A percentile compares a stretch with the other conserved stretches of the same genome.
Evolutionary conservation across 35 echinoderm and acorn worm species (phyloP).

Genomic region (Apostichopus parvimensis): DNA sequence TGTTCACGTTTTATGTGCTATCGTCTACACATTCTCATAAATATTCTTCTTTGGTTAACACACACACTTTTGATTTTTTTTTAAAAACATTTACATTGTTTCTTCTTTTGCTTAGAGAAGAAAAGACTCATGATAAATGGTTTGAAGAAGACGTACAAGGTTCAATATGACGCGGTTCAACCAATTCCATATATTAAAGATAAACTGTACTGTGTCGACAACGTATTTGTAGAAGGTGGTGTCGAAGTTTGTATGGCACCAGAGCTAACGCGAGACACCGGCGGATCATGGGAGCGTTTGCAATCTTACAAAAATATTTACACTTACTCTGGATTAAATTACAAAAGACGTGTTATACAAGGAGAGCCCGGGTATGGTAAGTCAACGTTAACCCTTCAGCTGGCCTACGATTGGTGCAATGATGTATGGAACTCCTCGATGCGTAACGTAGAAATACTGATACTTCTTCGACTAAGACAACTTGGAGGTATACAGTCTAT

Average conservation of each 20-base stretch:
- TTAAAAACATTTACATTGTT: no score
- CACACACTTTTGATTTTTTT: no score
- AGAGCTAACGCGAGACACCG: neutral
- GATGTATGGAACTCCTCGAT: neutral
- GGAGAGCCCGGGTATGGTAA: conserved; percentile 32
- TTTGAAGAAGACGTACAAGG: no score
- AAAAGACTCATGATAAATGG: no score
- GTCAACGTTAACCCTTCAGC: conserved; percentile 10
- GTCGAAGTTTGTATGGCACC: neutral
- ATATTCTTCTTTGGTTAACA: no score
- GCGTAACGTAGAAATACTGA: neutral
- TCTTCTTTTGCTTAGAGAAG: no score
- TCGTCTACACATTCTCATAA: no score
- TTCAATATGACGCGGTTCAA: no score
- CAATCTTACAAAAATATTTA: conserved; percentile 3
- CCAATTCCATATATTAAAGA: conserved; percentile 7
- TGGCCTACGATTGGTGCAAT: conserved; percentile 20
- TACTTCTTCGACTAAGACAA: neutral
- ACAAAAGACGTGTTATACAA: neutral
- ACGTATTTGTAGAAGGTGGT: conserved; percentile 6
- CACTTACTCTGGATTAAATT: neutral
- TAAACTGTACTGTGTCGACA: conserved; percentile 7
- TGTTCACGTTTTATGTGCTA: no score
- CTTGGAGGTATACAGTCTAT: neutral
- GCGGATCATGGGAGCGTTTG: conserved; percentile 4